phyloP scores from a whole-genome alignment of 2,113 vertebrate genomes.

The Phaetusa simplex region DNA sequence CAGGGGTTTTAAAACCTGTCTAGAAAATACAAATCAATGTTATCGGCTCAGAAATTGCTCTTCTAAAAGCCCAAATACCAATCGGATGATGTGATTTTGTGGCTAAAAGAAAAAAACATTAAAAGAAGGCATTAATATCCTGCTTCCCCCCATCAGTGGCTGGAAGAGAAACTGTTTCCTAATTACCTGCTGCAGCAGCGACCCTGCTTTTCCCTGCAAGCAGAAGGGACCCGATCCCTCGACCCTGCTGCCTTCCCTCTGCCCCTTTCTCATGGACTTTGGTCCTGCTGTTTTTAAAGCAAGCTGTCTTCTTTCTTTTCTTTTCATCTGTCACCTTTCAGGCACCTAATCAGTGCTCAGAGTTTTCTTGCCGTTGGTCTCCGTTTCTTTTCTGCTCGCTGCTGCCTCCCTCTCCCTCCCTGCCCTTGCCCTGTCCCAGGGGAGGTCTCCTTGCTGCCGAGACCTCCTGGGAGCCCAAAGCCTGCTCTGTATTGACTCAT shows the following conservation, averaged over 20 bases:
- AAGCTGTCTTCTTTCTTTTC: background rate
- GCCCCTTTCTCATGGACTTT: background rate
- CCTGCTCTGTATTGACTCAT: background rate
- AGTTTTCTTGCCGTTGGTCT: background rate
- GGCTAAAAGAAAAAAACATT: background rate
- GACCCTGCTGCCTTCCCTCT: background rate
- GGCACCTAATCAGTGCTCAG: background rate
- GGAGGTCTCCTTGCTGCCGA: background rate
- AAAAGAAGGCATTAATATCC: background rate
- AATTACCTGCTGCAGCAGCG: background rate
- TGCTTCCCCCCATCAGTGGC: background rate
- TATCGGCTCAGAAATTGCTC: background rate
- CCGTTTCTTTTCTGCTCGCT: background rate
- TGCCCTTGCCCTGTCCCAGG: fast-evolving
- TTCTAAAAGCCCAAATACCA: background rate
- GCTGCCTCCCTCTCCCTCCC: background rate
- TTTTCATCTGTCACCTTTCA: background rate
- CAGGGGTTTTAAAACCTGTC: background rate
- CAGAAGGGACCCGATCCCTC: background rate
- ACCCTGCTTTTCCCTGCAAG: background rate
- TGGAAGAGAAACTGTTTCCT: background rate
- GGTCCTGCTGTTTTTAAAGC: background rate
- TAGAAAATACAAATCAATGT: background rate
- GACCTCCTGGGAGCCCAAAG: background rate
- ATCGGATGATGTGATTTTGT: background rate